These are phyloP conservation scores for Gorsachius magnificus DNA, from an alignment of 2,797 vertebrate genomes.

Conservation along the genomic window DNA sequence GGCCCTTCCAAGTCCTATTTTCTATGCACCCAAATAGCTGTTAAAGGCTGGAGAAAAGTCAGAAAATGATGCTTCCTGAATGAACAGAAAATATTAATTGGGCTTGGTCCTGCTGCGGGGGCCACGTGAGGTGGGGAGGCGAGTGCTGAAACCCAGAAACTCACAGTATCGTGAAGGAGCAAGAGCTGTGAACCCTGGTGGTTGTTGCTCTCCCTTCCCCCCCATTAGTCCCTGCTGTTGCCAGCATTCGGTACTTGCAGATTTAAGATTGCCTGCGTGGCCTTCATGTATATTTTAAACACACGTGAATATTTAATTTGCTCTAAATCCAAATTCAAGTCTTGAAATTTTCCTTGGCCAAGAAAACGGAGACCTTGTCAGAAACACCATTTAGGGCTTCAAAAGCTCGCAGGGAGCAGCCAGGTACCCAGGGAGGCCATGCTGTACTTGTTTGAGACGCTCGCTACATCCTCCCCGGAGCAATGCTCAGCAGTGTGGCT, in stretches of 20 bases:
- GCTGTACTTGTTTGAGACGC: background rate
- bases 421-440: background rate
- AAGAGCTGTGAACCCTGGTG: background rate
- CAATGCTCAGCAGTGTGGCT: background rate
- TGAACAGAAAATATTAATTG: background rate
- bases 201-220: background rate
- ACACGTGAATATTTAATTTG: background rate
- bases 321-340: background rate
- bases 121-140: rapidly evolving
- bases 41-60: background rate
- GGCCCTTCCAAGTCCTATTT: background rate
- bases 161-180: background rate
- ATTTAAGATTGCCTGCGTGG: background rate
- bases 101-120: background rate
- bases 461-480: background rate
- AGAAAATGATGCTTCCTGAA: background rate
- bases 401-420: background rate
- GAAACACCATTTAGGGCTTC: background rate
- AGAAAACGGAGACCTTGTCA: background rate
- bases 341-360: background rate
- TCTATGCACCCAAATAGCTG: background rate
- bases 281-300: constrained; percentile 5
- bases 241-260: background rate
- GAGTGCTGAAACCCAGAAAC: background rate
- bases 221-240: background rate